Percentiles rank a stretch among this genome's conserved stretches.
These are phyloP conservation scores for Prosapia bicincta DNA, from an alignment of 2,888 invertebrate genomes.

Conservation along the genomic window DNA sequence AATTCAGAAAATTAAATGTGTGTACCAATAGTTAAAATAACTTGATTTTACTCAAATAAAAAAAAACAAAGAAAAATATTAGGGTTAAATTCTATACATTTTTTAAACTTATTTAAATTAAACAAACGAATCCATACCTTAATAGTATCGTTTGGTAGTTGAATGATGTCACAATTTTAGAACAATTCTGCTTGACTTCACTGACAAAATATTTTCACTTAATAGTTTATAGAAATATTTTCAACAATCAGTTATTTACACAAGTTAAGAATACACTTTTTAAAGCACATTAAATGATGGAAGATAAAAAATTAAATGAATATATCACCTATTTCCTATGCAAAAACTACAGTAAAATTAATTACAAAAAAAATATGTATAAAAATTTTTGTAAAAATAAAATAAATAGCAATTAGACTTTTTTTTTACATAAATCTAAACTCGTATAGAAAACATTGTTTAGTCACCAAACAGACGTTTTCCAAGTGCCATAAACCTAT, in stretches of 20 bases:
- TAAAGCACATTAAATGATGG: not conserved
- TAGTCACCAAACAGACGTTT: slow-evolving; percentile 86
- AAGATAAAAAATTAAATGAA: not conserved
- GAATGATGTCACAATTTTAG: not conserved
- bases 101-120: too few species aligned
- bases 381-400: not conserved
- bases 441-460: slow-evolving; percentile 28
- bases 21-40: too few species aligned
- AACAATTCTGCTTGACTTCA: not conserved
- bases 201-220: too few species aligned
- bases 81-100: too few species aligned
- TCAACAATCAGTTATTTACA: too few species aligned
- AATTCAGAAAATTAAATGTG: too few species aligned
- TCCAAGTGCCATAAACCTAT: slow-evolving; percentile 84
- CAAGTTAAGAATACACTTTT: not conserved
- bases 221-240: too few species aligned
- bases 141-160: not conserved
- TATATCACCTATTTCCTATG: not conserved
- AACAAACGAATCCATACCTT: too few species aligned
- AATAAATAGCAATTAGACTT: not conserved
- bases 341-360: not conserved
- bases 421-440: not conserved
- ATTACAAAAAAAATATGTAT: not conserved
- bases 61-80: too few species aligned
- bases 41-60: too few species aligned